Conservation (phyloP, 2,888 invertebrate species). For the Timandra comae region DNA sequence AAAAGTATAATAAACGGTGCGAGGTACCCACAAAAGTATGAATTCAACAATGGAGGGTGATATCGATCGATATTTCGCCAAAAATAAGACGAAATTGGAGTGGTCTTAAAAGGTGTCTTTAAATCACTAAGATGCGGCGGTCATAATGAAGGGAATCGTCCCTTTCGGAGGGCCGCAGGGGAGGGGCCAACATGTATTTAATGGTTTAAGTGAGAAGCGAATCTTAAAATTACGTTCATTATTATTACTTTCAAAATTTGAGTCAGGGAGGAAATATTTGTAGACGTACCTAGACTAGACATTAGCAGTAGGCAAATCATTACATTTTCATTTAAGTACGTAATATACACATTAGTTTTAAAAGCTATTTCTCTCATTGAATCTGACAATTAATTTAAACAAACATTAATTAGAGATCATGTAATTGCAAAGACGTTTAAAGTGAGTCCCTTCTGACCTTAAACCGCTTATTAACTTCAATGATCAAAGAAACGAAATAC, state of each 20-base stretch:
- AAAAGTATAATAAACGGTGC: constrained; percentile 40
- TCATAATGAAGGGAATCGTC: constrained; percentile 45
- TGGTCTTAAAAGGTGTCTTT: constrained; percentile 52
- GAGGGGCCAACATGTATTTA: constrained; percentile 19
- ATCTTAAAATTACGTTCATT: too few relatives aligned
- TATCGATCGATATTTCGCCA: constrained; percentile 38
- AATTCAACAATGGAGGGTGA: constrained; percentile 26
- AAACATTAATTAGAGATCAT: constrained; percentile 19
- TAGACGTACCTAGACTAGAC: too few relatives aligned
- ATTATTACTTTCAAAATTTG: too few relatives aligned
- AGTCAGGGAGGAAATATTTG: too few relatives aligned
- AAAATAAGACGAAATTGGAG: constrained; percentile 46
- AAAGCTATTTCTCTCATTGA: too few relatives aligned
- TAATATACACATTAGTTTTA: too few relatives aligned
- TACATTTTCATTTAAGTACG: too few relatives aligned
- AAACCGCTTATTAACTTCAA: constrained; percentile 29
- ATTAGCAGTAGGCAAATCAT: too few relatives aligned
- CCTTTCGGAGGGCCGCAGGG: constrained; percentile 29
- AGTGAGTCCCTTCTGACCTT: constrained; percentile 26
- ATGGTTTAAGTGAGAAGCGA: constrained; percentile 23
- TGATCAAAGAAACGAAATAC: background rate
- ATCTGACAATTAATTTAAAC: too few relatives aligned
- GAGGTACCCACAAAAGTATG: constrained; percentile 26
- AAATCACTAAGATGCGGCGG: constrained; percentile 46
- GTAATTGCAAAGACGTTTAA: constrained; percentile 35